These are phyloP conservation scores for Alcedo atthis DNA, from an alignment of 2,797 vertebrate genomes.

Conservation along the genomic window DNA sequence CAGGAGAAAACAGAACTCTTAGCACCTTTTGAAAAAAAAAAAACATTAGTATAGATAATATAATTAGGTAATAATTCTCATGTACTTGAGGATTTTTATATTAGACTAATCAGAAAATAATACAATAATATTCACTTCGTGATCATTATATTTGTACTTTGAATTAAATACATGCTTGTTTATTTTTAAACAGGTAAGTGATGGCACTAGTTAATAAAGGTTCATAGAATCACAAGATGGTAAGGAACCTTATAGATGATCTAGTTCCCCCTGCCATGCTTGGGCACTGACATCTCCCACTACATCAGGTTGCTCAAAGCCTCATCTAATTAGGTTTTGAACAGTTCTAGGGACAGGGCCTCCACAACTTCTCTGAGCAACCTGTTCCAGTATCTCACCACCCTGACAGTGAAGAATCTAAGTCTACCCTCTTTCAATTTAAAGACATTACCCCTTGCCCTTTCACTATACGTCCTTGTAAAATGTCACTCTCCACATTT, in stretches of 20 bases:
- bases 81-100: not conserved
- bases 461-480: not conserved
- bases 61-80: not conserved
- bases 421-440: not conserved
- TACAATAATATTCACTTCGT: not conserved
- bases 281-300: not conserved
- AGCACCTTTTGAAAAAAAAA: not conserved
- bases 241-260: not conserved
- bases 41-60: rapidly evolving
- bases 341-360: not conserved
- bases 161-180: not conserved
- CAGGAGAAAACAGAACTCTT: not conserved
- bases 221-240: not conserved
- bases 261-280: not conserved
- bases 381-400: not conserved
- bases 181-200: not conserved
- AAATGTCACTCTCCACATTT: not conserved
- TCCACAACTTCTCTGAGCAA: not conserved
- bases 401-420: not conserved
- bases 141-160: not conserved
- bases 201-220: not conserved
- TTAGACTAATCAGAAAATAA: not conserved
- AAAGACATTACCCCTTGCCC: not conserved
- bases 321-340: too few relatives aligned
- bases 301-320: not conserved